phyloP scores from a whole-genome alignment of 2,113 vertebrate genomes.

The Phalacrocorax aristotelis region DNA sequence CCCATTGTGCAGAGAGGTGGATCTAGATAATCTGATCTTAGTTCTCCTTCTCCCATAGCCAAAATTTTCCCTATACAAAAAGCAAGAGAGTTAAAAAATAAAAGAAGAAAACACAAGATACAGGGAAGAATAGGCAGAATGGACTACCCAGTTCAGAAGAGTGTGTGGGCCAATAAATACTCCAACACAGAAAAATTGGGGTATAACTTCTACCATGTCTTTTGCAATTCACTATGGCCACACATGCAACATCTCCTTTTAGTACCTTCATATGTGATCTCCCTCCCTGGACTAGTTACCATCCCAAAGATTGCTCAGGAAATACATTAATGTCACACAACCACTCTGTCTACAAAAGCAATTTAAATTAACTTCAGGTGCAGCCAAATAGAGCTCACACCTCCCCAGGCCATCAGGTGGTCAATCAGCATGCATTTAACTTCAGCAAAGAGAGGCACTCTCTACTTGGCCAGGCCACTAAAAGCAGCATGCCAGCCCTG shows the following conservation, averaged over 20 bases:
- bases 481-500: neutral
- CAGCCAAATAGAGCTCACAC: neutral
- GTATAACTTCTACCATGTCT: neutral
- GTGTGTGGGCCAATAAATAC: neutral
- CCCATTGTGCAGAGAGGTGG: neutral
- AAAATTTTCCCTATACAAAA: neutral
- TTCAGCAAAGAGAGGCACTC: neutral
- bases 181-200: neutral
- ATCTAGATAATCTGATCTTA: neutral
- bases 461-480: neutral
- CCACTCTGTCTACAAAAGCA: neutral
- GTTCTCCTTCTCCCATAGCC: neutral
- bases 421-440: neutral
- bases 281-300: neutral
- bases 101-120: neutral
- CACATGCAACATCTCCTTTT: neutral
- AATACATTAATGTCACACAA: neutral
- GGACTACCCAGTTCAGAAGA: neutral
- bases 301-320: neutral
- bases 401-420: neutral
- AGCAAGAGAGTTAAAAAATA: neutral
- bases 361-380: neutral
- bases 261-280: neutral
- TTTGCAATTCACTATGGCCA: neutral
- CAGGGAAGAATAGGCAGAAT: neutral